phyloP scores from a whole-genome alignment of 2,113 vertebrate species.

The Eptesicus fuscus region DNA sequence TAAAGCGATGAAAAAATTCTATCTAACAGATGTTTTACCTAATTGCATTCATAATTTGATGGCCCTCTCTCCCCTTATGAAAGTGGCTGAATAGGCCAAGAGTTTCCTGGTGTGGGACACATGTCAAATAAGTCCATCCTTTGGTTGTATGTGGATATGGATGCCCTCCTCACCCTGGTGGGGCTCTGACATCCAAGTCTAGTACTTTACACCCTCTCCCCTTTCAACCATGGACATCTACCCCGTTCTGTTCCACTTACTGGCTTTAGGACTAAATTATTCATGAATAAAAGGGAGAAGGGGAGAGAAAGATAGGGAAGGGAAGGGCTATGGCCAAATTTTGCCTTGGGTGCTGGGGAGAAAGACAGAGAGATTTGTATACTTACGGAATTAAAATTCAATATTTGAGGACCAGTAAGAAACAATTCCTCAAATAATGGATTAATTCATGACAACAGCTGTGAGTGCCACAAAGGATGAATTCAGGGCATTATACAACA shows the following conservation, averaged over 20 bases:
- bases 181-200: background rate
- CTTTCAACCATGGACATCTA: background rate
- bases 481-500: constrained; percentile 22
- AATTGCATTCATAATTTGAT: constrained; percentile 39
- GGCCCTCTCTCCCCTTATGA: background rate
- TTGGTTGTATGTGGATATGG: background rate
- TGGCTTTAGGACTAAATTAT: constrained; percentile 59
- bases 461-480: background rate
- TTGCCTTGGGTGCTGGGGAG: background rate
- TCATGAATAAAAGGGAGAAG: constrained; percentile 14
- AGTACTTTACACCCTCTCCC: background rate
- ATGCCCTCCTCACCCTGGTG: background rate
- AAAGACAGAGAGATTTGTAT: background rate
- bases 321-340: background rate
- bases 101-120: background rate
- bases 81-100: constrained; percentile 26
- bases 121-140: background rate
- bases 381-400: constrained; percentile 36
- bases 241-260: background rate
- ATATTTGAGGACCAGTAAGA: constrained; percentile 20
- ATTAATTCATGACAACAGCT: constrained; percentile 14
- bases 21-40: constrained; percentile 47
- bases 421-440: constrained; percentile 22
- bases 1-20: constrained; percentile 23
- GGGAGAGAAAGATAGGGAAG: background rate